A percentile compares a stretch with the other conserved stretches of the same genome.
These are phyloP conservation scores for Morbakka virulenta DNA, from an alignment of 30 jellyfish, hydroid and myxozoan genomes.

Conservation along the genomic window DNA sequence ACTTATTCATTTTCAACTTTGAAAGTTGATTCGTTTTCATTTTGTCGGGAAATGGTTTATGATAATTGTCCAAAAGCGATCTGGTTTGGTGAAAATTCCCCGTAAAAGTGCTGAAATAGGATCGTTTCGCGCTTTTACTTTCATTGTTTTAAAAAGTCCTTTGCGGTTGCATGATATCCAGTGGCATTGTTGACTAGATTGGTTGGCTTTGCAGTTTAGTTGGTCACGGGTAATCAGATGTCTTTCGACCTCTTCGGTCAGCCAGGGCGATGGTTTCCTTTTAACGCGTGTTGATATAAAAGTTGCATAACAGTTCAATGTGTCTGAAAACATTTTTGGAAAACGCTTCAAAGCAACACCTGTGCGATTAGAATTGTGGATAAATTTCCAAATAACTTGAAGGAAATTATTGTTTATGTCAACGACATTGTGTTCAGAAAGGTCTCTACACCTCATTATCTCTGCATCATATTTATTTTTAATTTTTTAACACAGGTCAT, in stretches of 20 bases:
- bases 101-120: neutral
- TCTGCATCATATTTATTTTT: too few species aligned
- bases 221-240: slow-evolving; percentile 29
- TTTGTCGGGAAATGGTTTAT: slow-evolving; percentile 30
- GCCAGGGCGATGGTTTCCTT: slow-evolving; percentile 42
- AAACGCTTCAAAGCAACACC: slow-evolving; percentile 5
- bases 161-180: slow-evolving; percentile 7
- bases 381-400: too few species aligned
- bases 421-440: too few species aligned
- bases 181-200: neutral
- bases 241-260: slow-evolving; percentile 6
- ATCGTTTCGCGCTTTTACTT: slow-evolving; percentile 2
- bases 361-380: neutral
- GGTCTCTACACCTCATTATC: too few species aligned
- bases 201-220: slow-evolving; percentile 9
- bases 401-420: too few species aligned
- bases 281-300: slow-evolving; percentile 21
- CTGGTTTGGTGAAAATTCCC: slow-evolving; percentile 15
- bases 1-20: too few species aligned
- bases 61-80: slow-evolving; percentile 12
- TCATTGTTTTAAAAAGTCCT: neutral
- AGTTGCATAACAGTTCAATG: slow-evolving; percentile 27
- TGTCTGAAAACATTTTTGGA: neutral
- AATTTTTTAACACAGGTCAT: too few species aligned
- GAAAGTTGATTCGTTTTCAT: neutral